phyloP scores from a whole-genome alignment of 92 coral and sea anemone species.

The Parazoanthus atlanticus region DNA sequence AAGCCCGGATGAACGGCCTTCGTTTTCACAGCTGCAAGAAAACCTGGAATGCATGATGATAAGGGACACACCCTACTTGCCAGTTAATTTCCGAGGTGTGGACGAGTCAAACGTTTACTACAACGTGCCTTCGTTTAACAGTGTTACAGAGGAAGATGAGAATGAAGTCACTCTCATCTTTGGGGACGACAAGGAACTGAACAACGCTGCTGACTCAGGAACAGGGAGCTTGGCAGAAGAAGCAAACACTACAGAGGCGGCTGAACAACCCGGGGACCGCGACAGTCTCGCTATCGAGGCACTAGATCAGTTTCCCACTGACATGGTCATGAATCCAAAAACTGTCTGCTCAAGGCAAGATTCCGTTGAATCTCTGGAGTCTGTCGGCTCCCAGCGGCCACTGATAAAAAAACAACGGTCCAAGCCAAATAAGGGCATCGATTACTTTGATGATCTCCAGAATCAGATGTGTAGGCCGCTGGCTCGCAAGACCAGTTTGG shows the following conservation, averaged over 20 bases:
- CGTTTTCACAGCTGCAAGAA: conserved; percentile 59
- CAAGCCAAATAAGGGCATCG: background rate
- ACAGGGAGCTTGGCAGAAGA: conserved; percentile 32
- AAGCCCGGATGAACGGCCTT: conserved; percentile 70
- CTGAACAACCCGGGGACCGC: background rate
- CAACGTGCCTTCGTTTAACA: conserved; percentile 86
- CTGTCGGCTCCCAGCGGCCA: conserved; percentile 26
- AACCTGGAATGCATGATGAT: conserved; percentile 77
- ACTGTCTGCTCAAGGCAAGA: conserved; percentile 26
- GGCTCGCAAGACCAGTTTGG: conserved; percentile 35
- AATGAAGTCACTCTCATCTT: conserved; percentile 46
- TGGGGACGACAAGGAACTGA: background rate
- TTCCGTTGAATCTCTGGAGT: conserved; percentile 2
- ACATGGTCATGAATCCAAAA: conserved; percentile 6
- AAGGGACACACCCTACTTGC: conserved; percentile 76
- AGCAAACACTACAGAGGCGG: background rate
- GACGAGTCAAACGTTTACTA: conserved; percentile 85
- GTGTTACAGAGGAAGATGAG: conserved; percentile 51
- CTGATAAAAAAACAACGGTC: background rate
- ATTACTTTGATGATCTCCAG: conserved; percentile 33
- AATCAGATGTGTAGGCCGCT: conserved; percentile 42
- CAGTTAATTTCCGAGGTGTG: conserved; percentile 66
- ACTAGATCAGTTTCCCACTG: conserved; percentile 36
- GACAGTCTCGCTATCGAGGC: conserved; percentile 4
- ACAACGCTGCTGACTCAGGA: conserved; percentile 17